Percentiles rank a stretch among this genome's conserved stretches.
These are phyloP conservation scores for Bhutanitis thaidina DNA, from an alignment of 2,888 invertebrate genomes.

Conservation along the genomic window DNA sequence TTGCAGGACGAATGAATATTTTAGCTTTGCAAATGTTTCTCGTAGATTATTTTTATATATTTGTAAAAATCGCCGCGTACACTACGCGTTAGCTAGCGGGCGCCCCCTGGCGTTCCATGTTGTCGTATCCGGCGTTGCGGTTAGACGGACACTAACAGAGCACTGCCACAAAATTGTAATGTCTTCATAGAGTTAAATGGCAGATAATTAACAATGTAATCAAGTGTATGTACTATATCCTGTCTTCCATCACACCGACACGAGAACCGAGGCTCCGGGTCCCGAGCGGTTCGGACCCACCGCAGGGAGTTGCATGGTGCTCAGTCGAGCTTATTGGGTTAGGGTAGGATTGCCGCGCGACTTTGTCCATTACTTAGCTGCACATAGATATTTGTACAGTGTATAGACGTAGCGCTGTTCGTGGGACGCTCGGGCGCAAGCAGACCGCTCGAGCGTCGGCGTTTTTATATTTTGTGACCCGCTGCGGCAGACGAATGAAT, in stretches of 20 bases:
- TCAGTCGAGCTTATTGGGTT: constrained; percentile 11
- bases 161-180: constrained; percentile 28
- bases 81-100: not conserved
- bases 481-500: not conserved
- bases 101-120: not conserved
- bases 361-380: constrained; percentile 37
- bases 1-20: not conserved
- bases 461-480: constrained; percentile 12
- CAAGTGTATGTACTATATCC: constrained; percentile 32
- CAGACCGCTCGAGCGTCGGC: too few relatives aligned
- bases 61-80: not conserved
- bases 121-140: not conserved
- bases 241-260: constrained; percentile 57
- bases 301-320: not conserved
- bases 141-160: constrained; percentile 15
- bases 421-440: not conserved
- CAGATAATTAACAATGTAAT: constrained; percentile 29
- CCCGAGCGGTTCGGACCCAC: not conserved
- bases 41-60: constrained; percentile 26
- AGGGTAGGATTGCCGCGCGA: not conserved
- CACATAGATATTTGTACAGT: constrained; percentile 56
- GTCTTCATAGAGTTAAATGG: constrained; percentile 46
- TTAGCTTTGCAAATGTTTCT: constrained; percentile 22
- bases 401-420: constrained; percentile 36
- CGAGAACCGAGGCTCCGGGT: not conserved